Percentiles rank a stretch among this genome's conserved stretches.
phyloP scores from a whole-genome alignment of 2,113 vertebrate species.

The Stegastes partitus region DNA sequence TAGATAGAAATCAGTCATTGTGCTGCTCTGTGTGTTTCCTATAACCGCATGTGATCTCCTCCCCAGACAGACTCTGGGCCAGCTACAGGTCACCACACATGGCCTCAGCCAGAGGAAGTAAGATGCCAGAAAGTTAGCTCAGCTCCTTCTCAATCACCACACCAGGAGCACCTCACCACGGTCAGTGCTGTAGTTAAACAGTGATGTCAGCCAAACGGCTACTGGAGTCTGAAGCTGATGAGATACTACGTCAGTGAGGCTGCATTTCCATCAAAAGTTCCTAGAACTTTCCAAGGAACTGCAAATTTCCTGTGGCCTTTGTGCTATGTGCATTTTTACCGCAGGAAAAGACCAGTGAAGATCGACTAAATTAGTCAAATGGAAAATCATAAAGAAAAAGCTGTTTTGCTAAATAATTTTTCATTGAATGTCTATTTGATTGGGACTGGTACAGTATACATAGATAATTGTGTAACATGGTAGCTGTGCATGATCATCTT shows the following conservation, averaged over 20 bases:
- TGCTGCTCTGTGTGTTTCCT: constrained; percentile 44
- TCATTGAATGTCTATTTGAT: too few relatives aligned
- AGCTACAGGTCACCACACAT: constrained; percentile 55
- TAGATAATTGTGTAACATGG: too few relatives aligned
- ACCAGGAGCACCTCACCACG: constrained; percentile 17
- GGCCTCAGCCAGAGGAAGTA: constrained; percentile 42
- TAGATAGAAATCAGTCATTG: constrained; percentile 57
- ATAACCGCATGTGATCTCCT: constrained; percentile 43
- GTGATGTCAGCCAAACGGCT: constrained; percentile 36
- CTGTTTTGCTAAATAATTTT: too few relatives aligned
- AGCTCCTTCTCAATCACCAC: constrained; percentile 22
- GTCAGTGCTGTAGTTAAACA: constrained; percentile 20
- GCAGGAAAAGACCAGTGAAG: too few relatives aligned
- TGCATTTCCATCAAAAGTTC: constrained; percentile 3
- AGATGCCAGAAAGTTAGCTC: constrained; percentile 48
- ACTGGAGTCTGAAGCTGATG: background rate
- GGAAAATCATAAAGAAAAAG: too few relatives aligned
- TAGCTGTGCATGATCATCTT: too few relatives aligned
- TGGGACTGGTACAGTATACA: too few relatives aligned
- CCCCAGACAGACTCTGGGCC: constrained; percentile 44
- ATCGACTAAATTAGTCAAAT: too few relatives aligned
- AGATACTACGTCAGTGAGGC: background rate
- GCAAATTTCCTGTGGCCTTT: too few relatives aligned
- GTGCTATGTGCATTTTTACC: too few relatives aligned
- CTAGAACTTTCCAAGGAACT: background rate